Evolutionary conservation across 2,888 invertebrate species (phyloP).

Genomic region (Cheilosia urbana): DNA sequence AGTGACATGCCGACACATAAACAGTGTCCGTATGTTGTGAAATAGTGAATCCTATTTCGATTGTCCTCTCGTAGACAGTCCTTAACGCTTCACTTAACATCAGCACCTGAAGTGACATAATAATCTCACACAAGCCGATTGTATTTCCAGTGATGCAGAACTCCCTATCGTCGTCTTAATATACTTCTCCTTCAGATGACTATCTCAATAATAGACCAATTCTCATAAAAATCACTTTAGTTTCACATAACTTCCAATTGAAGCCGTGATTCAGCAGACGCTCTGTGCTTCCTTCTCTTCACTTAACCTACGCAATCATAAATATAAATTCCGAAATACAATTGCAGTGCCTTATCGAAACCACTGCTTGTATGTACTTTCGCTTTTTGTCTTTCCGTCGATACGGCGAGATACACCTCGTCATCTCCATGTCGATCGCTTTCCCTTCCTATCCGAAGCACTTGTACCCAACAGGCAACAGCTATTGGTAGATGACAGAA

Average conservation of each 20-base stretch:
- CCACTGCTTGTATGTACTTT: conserved; percentile 24
- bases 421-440: conserved; percentile 58
- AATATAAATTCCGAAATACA: conserved; percentile 34
- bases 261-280: conserved; percentile 34
- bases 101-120: conserved; percentile 37
- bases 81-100: conserved; percentile 28
- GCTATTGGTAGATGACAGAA: conserved; percentile 31
- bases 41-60: not conserved
- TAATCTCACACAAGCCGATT: conserved; percentile 25
- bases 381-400: conserved; percentile 31
- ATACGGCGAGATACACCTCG: conserved; percentile 14
- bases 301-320: conserved; percentile 44
- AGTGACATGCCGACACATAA: no score
- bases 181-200: conserved; percentile 23
- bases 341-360: conserved; percentile 33
- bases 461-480: conserved; percentile 27
- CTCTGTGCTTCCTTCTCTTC: conserved; percentile 20
- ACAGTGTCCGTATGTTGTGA: no score
- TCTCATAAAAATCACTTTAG: conserved; percentile 53
- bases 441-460: conserved; percentile 50
- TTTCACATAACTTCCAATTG: conserved; percentile 45
- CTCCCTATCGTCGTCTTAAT: conserved; percentile 14
- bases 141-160: conserved; percentile 32
- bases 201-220: conserved; percentile 39
- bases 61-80: not conserved